Evolutionary conservation across 2,888 invertebrate genomes (phyloP).

Genomic region (Polylopha cassiicola): DNA sequence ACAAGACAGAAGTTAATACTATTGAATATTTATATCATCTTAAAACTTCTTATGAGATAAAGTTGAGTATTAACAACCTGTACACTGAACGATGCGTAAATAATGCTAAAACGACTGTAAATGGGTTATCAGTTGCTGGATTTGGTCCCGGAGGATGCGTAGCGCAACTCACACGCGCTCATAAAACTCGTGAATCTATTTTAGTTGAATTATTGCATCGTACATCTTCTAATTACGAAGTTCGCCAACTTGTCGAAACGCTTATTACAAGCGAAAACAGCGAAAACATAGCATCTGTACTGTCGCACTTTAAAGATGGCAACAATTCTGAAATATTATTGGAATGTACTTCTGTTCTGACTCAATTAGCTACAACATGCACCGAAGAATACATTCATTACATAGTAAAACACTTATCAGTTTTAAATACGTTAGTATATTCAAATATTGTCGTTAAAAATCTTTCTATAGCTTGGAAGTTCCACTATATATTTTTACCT

Average conservation of each 20-base stretch:
- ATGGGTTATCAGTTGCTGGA: slow-evolving; percentile 36
- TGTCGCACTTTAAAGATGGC: slow-evolving; percentile 50
- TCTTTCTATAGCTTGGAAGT: slow-evolving; percentile 63
- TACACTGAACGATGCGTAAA: slow-evolving; percentile 45
- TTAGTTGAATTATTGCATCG: slow-evolving; percentile 46
- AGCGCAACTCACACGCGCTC: slow-evolving; percentile 41
- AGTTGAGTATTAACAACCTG: slow-evolving; percentile 47
- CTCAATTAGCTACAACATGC: slow-evolving; percentile 51
- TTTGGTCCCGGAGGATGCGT: slow-evolving; percentile 47
- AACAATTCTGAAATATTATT: slow-evolving; percentile 48
- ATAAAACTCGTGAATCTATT: slow-evolving; percentile 38
- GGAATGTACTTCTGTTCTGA: slow-evolving; percentile 47
- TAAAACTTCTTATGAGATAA: slow-evolving; percentile 56
- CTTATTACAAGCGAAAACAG: slow-evolving; percentile 36
- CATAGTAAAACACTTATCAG: slow-evolving; percentile 44
- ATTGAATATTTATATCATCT: slow-evolving; percentile 61
- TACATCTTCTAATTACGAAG: slow-evolving; percentile 49
- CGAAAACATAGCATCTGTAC: slow-evolving; percentile 31
- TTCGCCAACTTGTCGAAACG: slow-evolving; percentile 53
- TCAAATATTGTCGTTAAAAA: slow-evolving; percentile 56
- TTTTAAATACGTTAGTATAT: slow-evolving; percentile 55
- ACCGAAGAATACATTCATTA: slow-evolving; percentile 58
- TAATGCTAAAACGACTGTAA: slow-evolving; percentile 34
- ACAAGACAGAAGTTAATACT: slow-evolving; percentile 43
- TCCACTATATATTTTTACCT: slow-evolving; percentile 64